phyloP scores from a whole-genome alignment of 2,113 vertebrate genomes.

The Recurvirostra avosetta region DNA sequence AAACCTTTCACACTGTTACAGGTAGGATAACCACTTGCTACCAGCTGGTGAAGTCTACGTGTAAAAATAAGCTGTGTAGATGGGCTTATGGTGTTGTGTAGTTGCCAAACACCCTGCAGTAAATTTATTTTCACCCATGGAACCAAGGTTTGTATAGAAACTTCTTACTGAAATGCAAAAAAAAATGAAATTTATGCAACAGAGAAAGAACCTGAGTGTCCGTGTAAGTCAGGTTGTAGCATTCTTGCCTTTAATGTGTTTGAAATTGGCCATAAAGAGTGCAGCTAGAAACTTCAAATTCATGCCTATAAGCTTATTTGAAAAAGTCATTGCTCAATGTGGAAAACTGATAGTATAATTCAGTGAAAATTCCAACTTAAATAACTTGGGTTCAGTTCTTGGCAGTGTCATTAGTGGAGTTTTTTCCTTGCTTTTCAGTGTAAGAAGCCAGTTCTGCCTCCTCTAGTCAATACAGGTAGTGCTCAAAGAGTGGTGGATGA shows the following conservation, averaged over 20 bases:
- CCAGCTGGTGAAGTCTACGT: background rate
- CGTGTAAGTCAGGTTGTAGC: background rate
- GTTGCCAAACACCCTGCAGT: background rate
- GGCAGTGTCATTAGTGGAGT: fast-evolving
- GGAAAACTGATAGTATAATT: background rate
- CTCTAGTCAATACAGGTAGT: background rate
- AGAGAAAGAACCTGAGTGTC: background rate
- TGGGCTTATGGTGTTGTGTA: background rate
- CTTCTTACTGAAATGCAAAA: background rate
- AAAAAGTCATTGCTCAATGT: background rate
- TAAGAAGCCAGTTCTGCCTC: background rate
- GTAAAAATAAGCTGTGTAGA: background rate
- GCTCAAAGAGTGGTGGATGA: background rate
- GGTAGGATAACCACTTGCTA: background rate
- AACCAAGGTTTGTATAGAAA: background rate
- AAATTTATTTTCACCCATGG: background rate
- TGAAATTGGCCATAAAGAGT: background rate
- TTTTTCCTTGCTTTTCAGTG: background rate
- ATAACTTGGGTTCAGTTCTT: background rate
- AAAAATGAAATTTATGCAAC: background rate
- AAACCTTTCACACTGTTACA: background rate
- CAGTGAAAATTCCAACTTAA: background rate
- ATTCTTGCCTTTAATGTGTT: background rate
- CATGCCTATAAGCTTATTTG: background rate
- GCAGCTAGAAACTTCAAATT: background rate